A percentile compares a stretch with the other conserved stretches of the same genome.
phyloP scores from a whole-genome alignment of 1,140 invertebrate genomes.

The Dysdera silvatica region DNA sequence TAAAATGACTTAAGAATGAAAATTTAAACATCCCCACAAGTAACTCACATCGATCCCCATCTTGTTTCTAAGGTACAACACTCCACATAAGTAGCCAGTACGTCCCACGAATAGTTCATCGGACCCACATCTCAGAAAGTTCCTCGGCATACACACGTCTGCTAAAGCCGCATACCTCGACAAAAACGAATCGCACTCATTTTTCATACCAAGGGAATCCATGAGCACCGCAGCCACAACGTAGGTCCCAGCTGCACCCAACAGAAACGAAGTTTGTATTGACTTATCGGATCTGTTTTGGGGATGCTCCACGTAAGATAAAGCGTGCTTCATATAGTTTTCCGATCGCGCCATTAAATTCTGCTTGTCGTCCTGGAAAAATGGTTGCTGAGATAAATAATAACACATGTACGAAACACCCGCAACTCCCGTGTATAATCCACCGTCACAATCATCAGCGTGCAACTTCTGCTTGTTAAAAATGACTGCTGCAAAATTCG shows the following conservation, averaged over 20 bases:
- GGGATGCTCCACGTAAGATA: slow-evolving; percentile 33
- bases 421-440: slow-evolving; percentile 48
- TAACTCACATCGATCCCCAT: slow-evolving; percentile 43
- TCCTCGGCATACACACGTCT: slow-evolving; percentile 46
- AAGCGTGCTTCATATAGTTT: slow-evolving; percentile 38
- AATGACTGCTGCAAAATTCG: not conserved
- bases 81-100: slow-evolving; percentile 68
- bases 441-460: slow-evolving; percentile 42
- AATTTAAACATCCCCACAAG: not conserved
- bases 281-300: slow-evolving; percentile 23
- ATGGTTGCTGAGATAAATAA: slow-evolving; percentile 38
- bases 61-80: slow-evolving; percentile 59
- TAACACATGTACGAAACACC: slow-evolving; percentile 48
- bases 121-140: slow-evolving; percentile 60
- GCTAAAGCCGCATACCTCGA: slow-evolving; percentile 39
- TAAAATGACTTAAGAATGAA: no score
- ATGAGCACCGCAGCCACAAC: slow-evolving; percentile 43
- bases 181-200: slow-evolving; percentile 33
- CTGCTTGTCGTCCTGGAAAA: slow-evolving; percentile 36
- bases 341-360: slow-evolving; percentile 38
- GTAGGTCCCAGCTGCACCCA: slow-evolving; percentile 46
- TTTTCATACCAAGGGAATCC: slow-evolving; percentile 36
- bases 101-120: slow-evolving; percentile 77
- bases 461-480: not conserved
- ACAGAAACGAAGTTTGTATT: slow-evolving; percentile 42